Conservation (phyloP, 2,888 invertebrate species). For the Pseudococcus jackbeardsleyi region DNA sequence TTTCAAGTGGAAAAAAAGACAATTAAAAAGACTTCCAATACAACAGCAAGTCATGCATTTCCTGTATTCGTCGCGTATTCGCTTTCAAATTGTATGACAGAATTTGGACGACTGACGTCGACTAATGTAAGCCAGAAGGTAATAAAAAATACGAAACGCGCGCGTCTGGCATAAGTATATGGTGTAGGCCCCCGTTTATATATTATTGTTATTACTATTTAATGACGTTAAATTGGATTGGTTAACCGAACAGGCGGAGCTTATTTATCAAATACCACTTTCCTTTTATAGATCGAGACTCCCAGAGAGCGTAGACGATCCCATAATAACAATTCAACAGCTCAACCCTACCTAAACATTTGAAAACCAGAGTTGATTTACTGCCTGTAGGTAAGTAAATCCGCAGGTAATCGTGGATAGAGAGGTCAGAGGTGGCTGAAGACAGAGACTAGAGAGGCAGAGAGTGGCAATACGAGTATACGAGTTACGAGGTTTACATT, state of each 20-base stretch:
- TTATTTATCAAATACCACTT: slow-evolving; percentile 44
- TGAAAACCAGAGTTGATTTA: not conserved
- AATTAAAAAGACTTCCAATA: slow-evolving; percentile 32
- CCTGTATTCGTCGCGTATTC: slow-evolving; percentile 15
- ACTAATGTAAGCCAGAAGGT: not conserved
- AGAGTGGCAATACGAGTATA: no score
- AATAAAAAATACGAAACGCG: slow-evolving; percentile 34
- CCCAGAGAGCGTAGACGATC: not conserved
- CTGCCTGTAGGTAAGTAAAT: not conserved
- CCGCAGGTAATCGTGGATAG: not conserved
- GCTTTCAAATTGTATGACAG: slow-evolving; percentile 47
- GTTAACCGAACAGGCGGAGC: slow-evolving; percentile 50
- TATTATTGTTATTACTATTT: slow-evolving; percentile 19
- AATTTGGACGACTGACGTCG: not conserved
- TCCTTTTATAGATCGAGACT: slow-evolving; percentile 35
- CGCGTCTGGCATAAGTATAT: slow-evolving; percentile 4
- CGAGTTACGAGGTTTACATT: no score
- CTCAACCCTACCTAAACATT: slow-evolving; percentile 9
- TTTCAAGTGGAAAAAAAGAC: not conserved
- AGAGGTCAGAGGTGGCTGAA: no score
- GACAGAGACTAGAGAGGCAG: no score
- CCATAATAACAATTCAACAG: not conserved
- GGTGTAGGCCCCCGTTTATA: not conserved
- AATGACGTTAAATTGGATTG: slow-evolving; percentile 55
- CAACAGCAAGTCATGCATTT: slow-evolving; percentile 43